Evolutionary conservation across 2,113 vertebrate species (phyloP), one percentile per base, ranked within the genome.

Genomic region (Anas platyrhynchos): DNA sequence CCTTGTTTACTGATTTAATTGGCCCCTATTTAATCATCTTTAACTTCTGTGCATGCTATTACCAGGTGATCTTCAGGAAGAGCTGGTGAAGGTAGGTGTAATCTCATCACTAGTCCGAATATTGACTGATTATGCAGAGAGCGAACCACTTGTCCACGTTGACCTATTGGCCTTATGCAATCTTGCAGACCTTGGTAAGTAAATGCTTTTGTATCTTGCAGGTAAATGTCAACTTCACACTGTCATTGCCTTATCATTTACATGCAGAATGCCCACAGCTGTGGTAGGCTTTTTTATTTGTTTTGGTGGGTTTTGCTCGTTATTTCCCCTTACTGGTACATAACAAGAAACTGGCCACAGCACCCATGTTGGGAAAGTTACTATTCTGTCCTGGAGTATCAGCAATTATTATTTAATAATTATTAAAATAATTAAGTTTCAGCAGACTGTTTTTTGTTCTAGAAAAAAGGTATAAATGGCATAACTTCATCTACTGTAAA

Each of bases 101-200:
- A 98, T 99, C 83, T 97, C 98, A 92, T 97, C 98, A 20, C 97
- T 99, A 66, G 97, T 99, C 52, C 97, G 94, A 91, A 99, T 99
- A 78, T 97, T 99, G 96, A 97, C 97, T 4, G 96, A 98, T 67
- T 98, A 98, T 54, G 98, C 98, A 63, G 98, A 98, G 80, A 99
- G 98, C 6, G 98, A 99, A 85, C 97, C 98, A 1, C 98, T 99
- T 69, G 97, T 99, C 79, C 98, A 98, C 3, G 99, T 99, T 78
- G 98, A 98, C 87, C 97, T 99, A 21, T 76, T 99, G 97, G 99
- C 99, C 23, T 96, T 99, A 88, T 98, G 98, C 84, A 99, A 98
- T 82, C 98, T 99, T 58, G 98, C 98, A 83, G 98, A 99, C 50
- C 97, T 99, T 89, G 98, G 99, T 99, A 91, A 98, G 87, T 86